Conservation (phyloP, 2,113 vertebrate species). For the Sceloporus undulatus region DNA sequence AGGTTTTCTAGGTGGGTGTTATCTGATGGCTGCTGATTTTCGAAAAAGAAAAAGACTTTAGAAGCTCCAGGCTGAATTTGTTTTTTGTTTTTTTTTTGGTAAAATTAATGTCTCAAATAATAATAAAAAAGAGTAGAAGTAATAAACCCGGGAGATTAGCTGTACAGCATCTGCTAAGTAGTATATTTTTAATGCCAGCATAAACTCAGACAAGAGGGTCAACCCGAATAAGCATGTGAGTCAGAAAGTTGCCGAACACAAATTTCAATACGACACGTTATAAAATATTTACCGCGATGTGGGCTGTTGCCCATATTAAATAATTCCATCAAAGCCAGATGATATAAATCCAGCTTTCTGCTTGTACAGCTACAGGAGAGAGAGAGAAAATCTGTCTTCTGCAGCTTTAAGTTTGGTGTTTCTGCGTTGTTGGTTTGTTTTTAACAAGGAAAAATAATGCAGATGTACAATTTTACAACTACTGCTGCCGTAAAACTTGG, state of each 20-base stretch:
- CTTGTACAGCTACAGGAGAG: conserved; percentile 15
- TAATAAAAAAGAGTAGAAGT: conserved; percentile 48
- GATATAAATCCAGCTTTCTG: conserved; percentile 26
- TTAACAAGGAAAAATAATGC: background rate
- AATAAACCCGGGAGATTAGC: conserved; percentile 59
- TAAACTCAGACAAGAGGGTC: conserved; percentile 58
- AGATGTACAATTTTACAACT: conserved; percentile 23
- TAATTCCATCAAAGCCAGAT: conserved; percentile 62
- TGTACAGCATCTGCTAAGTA: conserved; percentile 65
- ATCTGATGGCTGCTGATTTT: conserved; percentile 18
- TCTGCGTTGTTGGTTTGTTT: background rate
- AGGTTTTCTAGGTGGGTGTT: conserved; percentile 21
- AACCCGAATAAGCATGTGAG: conserved; percentile 36
- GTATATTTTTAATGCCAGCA: conserved; percentile 59
- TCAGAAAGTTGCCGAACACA: conserved; percentile 54
- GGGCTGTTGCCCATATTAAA: conserved; percentile 64
- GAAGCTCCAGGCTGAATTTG: conserved; percentile 52
- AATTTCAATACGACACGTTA: conserved; percentile 51
- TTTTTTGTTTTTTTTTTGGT: conserved; percentile 10
- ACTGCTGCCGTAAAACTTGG: background rate
- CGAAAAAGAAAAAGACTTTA: conserved; percentile 33
- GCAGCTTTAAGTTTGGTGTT: background rate
- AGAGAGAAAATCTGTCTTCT: conserved; percentile 33
- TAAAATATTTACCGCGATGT: conserved; percentile 65
- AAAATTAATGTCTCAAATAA: conserved; percentile 69